Conservation (phyloP, 2,888 invertebrate genomes). For the Chesias legatella region DNA sequence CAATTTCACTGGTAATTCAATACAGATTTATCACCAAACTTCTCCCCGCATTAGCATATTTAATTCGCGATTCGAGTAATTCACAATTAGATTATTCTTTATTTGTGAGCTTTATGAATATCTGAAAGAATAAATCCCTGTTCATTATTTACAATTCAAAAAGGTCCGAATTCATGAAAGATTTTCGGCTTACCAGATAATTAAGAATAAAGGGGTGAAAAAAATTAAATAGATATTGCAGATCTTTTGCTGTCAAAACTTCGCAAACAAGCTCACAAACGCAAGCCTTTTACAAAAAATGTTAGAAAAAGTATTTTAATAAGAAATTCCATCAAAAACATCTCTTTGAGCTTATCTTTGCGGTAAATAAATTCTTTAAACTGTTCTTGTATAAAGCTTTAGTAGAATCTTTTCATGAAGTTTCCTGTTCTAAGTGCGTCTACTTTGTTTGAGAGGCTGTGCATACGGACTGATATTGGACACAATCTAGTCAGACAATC, state of each 20-base stretch:
- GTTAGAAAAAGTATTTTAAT: constrained; percentile 23
- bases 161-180: no score
- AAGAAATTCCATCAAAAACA: constrained; percentile 24
- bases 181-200: no score
- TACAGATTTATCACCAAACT: no score
- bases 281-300: constrained; percentile 1
- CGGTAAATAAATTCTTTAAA: constrained; percentile 48
- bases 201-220: not conserved
- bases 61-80: no score
- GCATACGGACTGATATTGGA: constrained; percentile 1
- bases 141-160: no score
- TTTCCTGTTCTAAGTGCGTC: constrained; percentile 18
- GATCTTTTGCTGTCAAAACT: constrained; percentile 10
- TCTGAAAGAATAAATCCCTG: no score
- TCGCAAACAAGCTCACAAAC: constrained; percentile 5
- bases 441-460: constrained; percentile 9
- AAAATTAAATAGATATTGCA: constrained; percentile 1
- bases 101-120: no score
- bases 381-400: constrained; percentile 23
- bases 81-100: no score
- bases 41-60: no score
- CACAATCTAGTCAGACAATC: no score
- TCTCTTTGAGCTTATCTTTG: constrained; percentile 37
- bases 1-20: no score
- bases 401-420: constrained; percentile 25